Percentiles rank a stretch among this genome's conserved stretches.
These are phyloP conservation scores for Typhlichthys eigenmanni DNA, from an alignment of 2,797 vertebrate genomes.

Conservation along the genomic window DNA sequence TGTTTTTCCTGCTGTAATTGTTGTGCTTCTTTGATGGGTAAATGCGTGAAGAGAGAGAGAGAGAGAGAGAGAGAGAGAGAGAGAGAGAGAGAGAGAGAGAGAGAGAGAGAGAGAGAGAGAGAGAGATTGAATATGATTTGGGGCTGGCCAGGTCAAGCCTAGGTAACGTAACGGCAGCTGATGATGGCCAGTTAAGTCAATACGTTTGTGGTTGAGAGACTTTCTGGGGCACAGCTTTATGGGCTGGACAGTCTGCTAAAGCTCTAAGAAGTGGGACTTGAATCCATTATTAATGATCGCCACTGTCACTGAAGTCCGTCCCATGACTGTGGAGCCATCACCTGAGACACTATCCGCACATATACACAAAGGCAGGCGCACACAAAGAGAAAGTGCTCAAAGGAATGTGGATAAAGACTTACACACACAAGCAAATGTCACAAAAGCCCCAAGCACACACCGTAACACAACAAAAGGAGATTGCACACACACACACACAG, in stretches of 20 bases:
- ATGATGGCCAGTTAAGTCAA: constrained; percentile 56
- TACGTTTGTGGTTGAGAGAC: constrained; percentile 58
- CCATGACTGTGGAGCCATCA: constrained; percentile 60
- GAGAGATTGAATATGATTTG: not conserved
- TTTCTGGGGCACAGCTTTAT: constrained; percentile 59
- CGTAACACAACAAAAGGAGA: too few relatives aligned
- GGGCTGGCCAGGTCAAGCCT: not conserved
- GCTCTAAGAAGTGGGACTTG: constrained; percentile 43
- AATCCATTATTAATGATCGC: constrained; percentile 69
- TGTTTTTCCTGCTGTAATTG: constrained; percentile 2
- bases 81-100: constrained; percentile 16
- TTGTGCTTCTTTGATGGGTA: constrained; percentile 7
- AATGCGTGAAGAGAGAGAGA: constrained; percentile 9
- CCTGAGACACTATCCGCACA: constrained; percentile 43
- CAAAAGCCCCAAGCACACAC: too few relatives aligned
- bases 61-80: constrained; percentile 17
- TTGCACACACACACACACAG: not conserved
- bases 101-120: not conserved
- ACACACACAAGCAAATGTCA: not conserved
- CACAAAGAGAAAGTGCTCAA: constrained; percentile 1
- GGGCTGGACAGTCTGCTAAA: constrained; percentile 31
- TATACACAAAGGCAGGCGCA: constrained; percentile 14
- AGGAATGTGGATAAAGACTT: too few relatives aligned
- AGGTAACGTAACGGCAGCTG: constrained; percentile 39
- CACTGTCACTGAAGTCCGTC: constrained; percentile 57